phyloP scores from a whole-genome alignment of 1,140 invertebrate genomes.

The Drosophila dunni region DNA sequence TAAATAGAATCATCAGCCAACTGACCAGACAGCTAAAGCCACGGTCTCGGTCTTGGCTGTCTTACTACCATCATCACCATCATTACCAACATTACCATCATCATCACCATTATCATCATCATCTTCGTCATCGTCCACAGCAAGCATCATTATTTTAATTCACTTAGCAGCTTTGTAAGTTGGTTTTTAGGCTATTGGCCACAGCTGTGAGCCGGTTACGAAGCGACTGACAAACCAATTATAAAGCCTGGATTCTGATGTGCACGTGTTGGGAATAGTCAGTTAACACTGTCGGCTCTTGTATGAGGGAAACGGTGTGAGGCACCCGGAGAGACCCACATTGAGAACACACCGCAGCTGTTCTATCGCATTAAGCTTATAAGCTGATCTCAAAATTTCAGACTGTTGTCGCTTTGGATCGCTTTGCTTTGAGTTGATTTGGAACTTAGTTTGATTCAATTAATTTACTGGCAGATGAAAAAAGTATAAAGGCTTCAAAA shows the following conservation, averaged over 20 bases:
- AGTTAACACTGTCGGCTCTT: conserved; percentile 9
- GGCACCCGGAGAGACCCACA: neutral
- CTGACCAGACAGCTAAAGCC: conserved; percentile 14
- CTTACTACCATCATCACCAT: conserved; percentile 30
- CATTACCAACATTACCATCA: conserved; percentile 46
- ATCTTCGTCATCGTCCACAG: conserved; percentile 19
- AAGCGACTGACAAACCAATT: conserved; percentile 73
- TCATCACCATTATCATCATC: conserved; percentile 36
- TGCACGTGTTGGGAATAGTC: conserved; percentile 59
- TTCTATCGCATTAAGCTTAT: conserved; percentile 7
- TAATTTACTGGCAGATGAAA: too few species aligned
- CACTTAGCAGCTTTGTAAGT: conserved; percentile 70
- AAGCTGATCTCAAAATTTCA: conserved; percentile 9
- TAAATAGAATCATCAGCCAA: conserved; percentile 79
- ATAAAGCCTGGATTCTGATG: conserved; percentile 71
- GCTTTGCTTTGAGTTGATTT: neutral
- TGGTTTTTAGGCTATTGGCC: conserved; percentile 48
- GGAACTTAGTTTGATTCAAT: neutral
- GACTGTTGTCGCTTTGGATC: neutral
- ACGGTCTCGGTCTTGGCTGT: conserved; percentile 43
- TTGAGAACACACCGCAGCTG: neutral
- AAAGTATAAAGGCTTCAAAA: too few species aligned
- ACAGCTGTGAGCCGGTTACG: conserved; percentile 55
- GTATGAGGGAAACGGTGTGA: neutral
- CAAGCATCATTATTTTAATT: conserved; percentile 72